Percentiles rank a stretch among this genome's conserved stretches.
phyloP scores from a whole-genome alignment of 2,888 invertebrate species.

The Hecatera dysodea region DNA sequence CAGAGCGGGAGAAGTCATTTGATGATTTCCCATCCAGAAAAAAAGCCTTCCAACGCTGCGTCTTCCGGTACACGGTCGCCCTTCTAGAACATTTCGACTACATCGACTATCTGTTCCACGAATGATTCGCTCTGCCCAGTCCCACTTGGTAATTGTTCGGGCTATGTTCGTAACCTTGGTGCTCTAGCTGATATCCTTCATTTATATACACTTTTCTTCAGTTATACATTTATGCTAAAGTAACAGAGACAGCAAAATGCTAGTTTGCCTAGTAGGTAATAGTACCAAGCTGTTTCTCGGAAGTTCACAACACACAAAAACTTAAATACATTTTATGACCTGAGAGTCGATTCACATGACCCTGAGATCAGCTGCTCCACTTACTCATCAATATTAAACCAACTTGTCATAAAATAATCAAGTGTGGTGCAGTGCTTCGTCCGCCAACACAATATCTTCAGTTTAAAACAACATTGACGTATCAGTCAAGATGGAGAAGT shows the following conservation, averaged over 20 bases:
- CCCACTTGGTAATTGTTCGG: too few relatives aligned
- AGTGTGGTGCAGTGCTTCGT: not conserved
- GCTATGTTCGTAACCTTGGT: too few relatives aligned
- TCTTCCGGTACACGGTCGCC: too few relatives aligned
- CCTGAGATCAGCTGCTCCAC: not conserved
- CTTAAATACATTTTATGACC: not conserved
- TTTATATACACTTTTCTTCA: not conserved
- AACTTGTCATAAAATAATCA: conserved; percentile 1
- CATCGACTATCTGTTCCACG: too few relatives aligned
- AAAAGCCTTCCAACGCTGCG: too few relatives aligned
- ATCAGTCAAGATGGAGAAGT: conserved; percentile 18
- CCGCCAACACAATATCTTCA: conserved; percentile 14
- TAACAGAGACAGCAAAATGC: not conserved
- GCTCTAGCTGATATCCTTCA: too few relatives aligned
- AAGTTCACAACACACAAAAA: not conserved
- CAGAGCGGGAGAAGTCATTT: too few relatives aligned
- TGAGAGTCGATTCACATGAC: not conserved
- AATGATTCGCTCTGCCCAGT: too few relatives aligned
- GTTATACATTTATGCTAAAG: not conserved
- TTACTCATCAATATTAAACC: not conserved
- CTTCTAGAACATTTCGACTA: too few relatives aligned
- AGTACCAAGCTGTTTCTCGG: not conserved
- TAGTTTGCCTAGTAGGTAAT: too few relatives aligned
- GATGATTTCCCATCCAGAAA: too few relatives aligned
- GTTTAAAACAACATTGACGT: conserved; percentile 16